Evolutionary conservation across 23 tunicate genomes (phyloP), one percentile per base, ranked within the genome.

Genomic region (Trididemnum nubilum): DNA sequence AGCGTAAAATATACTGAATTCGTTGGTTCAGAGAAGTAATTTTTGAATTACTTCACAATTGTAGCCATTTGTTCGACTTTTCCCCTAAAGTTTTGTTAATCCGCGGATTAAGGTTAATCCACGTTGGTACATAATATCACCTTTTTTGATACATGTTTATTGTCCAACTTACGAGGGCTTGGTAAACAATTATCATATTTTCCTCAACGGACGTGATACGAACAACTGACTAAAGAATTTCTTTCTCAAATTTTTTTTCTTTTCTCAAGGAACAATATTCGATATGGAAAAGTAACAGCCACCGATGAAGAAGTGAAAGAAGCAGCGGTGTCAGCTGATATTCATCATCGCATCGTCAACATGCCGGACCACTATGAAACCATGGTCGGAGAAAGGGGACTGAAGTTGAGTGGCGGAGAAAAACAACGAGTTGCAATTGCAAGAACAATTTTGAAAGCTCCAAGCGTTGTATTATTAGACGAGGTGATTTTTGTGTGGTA

Each of bases 351-450:
- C 32, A 93, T 93, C 3, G 66, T 78, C 26, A 79, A 59, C 54
- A 89, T 93, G 87, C 98, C 98, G 9, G 95, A 94, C 51, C 69
- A 88, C 21, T 89, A 89, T 51, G 82, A 89, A 26, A 94, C 95
- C 18, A 80, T 84, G 78, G 99, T 95, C 9, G 99, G 99, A 26
- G 99, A 95, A 64, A 69, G 99, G 22, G 99, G 99, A 2, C 66
- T 90, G 74, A 95, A 95, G 70, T 51, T 95, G 57, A 89, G 96
- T 64, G 99, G 99, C 4, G 99, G 99, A 0, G 99, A 95, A 76
- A 95, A 95, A 52, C 99, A 95, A 72, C 54, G 99, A 32, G 92
- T 95, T 34, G 99, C 99, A 34, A 95, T 95, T 77, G 99, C 99
- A 22, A 77, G 99, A 52, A 89, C 96, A 12, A 34, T 95, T 24